A percentile compares a stretch with the other conserved stretches of the same genome.
These are phyloP conservation scores for Linnaemya vulpina DNA, from an alignment of 2,888 invertebrate genomes.

Conservation along the genomic window DNA sequence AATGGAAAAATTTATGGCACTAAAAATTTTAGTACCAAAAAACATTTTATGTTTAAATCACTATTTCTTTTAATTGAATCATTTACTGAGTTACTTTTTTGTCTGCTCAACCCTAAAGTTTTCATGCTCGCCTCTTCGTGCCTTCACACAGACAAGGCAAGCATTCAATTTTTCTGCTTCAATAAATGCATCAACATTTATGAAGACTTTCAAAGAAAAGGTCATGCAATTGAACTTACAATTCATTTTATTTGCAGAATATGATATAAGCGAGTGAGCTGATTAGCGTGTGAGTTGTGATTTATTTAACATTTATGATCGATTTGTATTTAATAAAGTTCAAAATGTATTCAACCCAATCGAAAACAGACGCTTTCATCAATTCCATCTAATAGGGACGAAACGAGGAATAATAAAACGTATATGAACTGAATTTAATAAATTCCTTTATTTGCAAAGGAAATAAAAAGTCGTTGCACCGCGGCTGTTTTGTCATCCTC, in stretches of 20 bases:
- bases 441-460: background rate
- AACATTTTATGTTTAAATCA: too few species aligned
- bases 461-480: background rate
- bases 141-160: constrained; percentile 22
- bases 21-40: background rate
- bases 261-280: background rate
- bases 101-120: background rate
- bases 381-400: background rate
- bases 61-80: background rate
- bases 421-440: background rate
- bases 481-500: background rate
- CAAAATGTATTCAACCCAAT: constrained; percentile 24
- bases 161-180: constrained; percentile 67
- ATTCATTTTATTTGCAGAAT: constrained; percentile 35
- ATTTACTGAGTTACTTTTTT: background rate
- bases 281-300: constrained; percentile 4
- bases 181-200: constrained; percentile 51
- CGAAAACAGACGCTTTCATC: constrained; percentile 8
- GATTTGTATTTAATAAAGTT: constrained; percentile 53
- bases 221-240: constrained; percentile 58
- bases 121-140: background rate
- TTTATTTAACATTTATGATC: constrained; percentile 43
- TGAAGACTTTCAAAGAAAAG: constrained; percentile 54
- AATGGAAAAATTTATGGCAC: too few species aligned
- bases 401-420: background rate